A percentile compares a stretch with the other conserved stretches of the same genome.
Conservation (phyloP, 2,797 vertebrate species). For the Chaetodon trifasciatus region DNA sequence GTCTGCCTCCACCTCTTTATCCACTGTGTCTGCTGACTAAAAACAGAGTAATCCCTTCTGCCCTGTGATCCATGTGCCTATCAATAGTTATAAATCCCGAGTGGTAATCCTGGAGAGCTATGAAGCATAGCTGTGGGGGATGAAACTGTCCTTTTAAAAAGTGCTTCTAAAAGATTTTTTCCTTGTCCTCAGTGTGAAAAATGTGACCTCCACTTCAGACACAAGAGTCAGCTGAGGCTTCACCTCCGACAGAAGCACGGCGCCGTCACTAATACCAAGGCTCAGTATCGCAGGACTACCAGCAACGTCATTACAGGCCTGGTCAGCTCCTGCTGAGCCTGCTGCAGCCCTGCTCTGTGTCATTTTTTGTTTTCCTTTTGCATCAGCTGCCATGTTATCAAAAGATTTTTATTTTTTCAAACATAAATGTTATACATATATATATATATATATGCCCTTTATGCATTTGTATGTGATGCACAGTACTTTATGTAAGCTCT, state of each 20-base stretch:
- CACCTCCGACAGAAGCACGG: conserved; percentile 98
- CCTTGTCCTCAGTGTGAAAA: conserved; percentile 91
- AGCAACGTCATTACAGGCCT: conserved; percentile 82
- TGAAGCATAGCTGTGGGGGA: not conserved
- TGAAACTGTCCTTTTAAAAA: not conserved
- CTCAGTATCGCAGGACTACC: conserved; percentile 88
- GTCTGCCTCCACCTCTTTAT: conserved; percentile 17
- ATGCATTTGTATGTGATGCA: conserved; percentile 69
- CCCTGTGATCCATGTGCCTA: conserved; percentile 52
- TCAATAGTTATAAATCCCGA: conserved; percentile 53
- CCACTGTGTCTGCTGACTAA: conserved; percentile 33
- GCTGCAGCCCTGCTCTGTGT: conserved; percentile 1
- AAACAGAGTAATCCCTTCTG: conserved; percentile 54
- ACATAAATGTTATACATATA: conserved; percentile 37
- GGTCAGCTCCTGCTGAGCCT: conserved; percentile 87
- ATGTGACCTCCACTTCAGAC: conserved; percentile 97
- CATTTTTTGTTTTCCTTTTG: conserved; percentile 11
- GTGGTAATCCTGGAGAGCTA: conserved; percentile 43
- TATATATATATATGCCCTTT: conserved; percentile 38
- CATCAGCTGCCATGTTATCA: conserved; percentile 26
- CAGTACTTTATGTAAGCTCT: conserved; percentile 57
- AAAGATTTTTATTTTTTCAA: conserved; percentile 54
- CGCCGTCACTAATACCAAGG: conserved; percentile 96
- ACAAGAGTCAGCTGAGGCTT: conserved; percentile 98
- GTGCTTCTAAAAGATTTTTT: conserved; percentile 6